A percentile compares a stretch with the other conserved stretches of the same genome.
phyloP scores from a whole-genome alignment of 2,797 vertebrate genomes.

The Sebastes vulpes region DNA sequence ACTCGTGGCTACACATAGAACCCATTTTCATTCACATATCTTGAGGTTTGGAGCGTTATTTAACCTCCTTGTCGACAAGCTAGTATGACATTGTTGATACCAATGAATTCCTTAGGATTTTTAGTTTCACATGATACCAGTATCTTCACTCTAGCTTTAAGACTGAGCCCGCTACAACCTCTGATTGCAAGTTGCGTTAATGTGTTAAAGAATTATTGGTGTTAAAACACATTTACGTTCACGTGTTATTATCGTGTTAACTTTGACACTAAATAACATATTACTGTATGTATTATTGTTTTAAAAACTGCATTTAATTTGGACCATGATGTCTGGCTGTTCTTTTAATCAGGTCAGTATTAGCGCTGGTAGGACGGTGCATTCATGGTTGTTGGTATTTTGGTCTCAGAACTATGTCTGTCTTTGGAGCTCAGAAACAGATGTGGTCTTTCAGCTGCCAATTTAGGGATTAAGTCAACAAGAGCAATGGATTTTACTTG shows the following conservation, averaged over 20 bases:
- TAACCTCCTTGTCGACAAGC: too few species aligned
- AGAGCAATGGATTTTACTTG: neutral
- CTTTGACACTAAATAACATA: too few species aligned
- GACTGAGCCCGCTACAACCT: neutral
- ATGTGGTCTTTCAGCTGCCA: neutral
- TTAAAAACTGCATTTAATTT: neutral
- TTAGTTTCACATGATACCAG: neutral
- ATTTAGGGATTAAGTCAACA: neutral
- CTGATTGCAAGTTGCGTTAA: neutral
- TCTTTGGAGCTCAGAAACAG: neutral
- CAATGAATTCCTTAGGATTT: neutral
- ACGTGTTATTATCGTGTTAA: too few species aligned
- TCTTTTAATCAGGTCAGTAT: neutral
- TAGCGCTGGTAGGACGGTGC: neutral
- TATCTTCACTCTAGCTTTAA: neutral
- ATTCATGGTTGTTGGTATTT: neutral
- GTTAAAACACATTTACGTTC: too few species aligned
- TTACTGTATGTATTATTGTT: neutral
- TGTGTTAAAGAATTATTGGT: too few species aligned
- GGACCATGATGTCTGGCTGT: neutral
- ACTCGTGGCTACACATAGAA: too few species aligned
- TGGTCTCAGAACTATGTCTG: neutral
- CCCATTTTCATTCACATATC: too few species aligned
- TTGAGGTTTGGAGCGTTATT: neutral
- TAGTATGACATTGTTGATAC: too few species aligned